Percentiles rank a stretch among this genome's conserved stretches.
Conservation (phyloP, 1,140 invertebrate species). For the Drosophila malerkotliana region DNA sequence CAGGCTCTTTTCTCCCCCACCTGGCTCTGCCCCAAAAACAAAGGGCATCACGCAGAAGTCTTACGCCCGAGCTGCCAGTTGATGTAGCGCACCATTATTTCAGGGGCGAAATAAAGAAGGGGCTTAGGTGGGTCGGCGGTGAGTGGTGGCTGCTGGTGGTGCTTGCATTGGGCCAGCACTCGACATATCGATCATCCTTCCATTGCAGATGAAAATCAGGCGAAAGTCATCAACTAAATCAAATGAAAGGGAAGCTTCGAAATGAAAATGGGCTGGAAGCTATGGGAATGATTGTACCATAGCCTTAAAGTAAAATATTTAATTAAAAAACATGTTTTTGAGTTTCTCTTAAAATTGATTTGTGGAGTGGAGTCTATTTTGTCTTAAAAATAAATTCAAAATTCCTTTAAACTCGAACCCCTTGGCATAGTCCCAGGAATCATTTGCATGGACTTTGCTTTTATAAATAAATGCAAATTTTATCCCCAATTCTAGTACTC, state of each 20-base stretch:
- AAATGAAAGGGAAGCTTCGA: slow-evolving; percentile 10
- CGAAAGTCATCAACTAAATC: slow-evolving; percentile 36
- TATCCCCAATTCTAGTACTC: slow-evolving; percentile 37
- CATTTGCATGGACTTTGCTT: slow-evolving; percentile 33
- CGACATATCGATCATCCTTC: slow-evolving; percentile 57
- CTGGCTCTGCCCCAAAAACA: slow-evolving; percentile 28
- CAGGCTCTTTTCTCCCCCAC: slow-evolving; percentile 6
- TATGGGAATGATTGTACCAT: too few species aligned
- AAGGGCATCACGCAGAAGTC: slow-evolving; percentile 50
- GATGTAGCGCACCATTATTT: slow-evolving; percentile 58
- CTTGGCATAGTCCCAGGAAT: slow-evolving; percentile 20
- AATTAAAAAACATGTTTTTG: too few species aligned
- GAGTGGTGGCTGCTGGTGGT: neutral
- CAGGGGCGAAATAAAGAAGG: slow-evolving; percentile 4
- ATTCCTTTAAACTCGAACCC: neutral
- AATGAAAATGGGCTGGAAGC: neutral
- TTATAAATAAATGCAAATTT: slow-evolving; percentile 43
- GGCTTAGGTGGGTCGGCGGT: neutral
- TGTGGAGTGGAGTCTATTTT: too few species aligned
- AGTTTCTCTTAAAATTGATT: too few species aligned
- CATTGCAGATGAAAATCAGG: slow-evolving; percentile 24
- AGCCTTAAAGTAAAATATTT: too few species aligned
- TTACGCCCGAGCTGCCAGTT: slow-evolving; percentile 58
- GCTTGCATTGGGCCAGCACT: slow-evolving; percentile 31
- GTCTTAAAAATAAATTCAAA: neutral